Conservation (phyloP, 2,797 vertebrate genomes). For the Hafferia zeledoni region DNA sequence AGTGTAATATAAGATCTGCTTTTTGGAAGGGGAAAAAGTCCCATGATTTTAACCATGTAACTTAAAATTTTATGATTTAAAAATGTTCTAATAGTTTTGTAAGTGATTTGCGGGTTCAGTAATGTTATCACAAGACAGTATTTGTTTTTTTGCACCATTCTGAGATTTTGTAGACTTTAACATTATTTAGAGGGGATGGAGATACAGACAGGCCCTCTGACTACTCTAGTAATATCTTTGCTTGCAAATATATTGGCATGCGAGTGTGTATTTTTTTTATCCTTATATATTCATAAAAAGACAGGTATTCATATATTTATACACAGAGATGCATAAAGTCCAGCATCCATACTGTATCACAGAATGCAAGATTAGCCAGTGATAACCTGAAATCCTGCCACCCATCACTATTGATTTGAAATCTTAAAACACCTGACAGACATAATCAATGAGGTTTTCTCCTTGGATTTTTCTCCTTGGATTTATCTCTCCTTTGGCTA, state of each 20-base stretch:
- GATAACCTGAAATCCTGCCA: neutral
- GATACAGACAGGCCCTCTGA: neutral
- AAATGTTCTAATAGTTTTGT: neutral
- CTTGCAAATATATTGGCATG: neutral
- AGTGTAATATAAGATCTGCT: neutral
- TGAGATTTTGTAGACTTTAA: neutral
- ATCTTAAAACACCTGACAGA: neutral
- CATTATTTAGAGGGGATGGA: neutral
- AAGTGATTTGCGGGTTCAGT: neutral
- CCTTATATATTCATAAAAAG: neutral
- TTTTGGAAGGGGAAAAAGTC: accelerated
- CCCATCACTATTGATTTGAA: accelerated
- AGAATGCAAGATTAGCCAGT: neutral
- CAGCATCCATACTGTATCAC: neutral
- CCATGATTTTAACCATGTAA: neutral
- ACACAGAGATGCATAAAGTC: neutral
- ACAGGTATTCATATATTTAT: accelerated
- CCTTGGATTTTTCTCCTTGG: too few species aligned
- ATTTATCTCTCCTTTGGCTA: neutral
- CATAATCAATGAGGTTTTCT: accelerated
- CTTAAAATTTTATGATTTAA: neutral
- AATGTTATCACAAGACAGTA: accelerated
- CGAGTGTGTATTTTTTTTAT: neutral
- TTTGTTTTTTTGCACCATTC: neutral
- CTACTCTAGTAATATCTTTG: accelerated